Conservation (phyloP, 2,888 invertebrate genomes). For the Ferrisia virgata region DNA sequence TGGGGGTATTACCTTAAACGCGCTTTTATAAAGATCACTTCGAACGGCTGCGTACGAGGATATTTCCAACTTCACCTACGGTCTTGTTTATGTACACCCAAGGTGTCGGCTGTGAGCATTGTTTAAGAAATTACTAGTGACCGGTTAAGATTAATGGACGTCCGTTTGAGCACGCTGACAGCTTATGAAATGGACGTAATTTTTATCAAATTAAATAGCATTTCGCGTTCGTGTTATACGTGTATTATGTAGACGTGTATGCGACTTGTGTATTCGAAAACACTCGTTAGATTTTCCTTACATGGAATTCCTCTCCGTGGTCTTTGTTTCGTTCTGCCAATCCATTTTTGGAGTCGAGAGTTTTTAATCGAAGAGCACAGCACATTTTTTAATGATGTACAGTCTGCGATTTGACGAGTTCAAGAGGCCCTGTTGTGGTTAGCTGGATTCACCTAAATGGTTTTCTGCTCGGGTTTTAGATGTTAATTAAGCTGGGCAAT, state of each 20-base stretch:
- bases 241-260: not conserved
- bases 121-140: slow-evolving; percentile 7
- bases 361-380: not conserved
- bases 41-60: not conserved
- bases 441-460: too few relatives aligned
- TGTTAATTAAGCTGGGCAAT: too few relatives aligned
- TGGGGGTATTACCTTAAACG: not conserved
- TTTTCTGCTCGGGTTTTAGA: too few relatives aligned
- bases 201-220: not conserved
- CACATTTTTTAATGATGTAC: not conserved
- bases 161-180: slow-evolving; percentile 3
- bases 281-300: not conserved
- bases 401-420: not conserved
- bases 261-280: not conserved
- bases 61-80: not conserved
- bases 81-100: not conserved
- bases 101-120: not conserved
- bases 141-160: not conserved
- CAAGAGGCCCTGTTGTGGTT: not conserved
- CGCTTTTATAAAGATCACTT: not conserved
- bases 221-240: not conserved
- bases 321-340: not conserved
- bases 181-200: slow-evolving; percentile 6
- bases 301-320: not conserved
- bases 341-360: not conserved